A percentile compares a stretch with the other conserved stretches of the same genome.
These are phyloP conservation scores for Hippoglossus stenolepis DNA, from an alignment of 2,113 vertebrate genomes.

Conservation along the genomic window DNA sequence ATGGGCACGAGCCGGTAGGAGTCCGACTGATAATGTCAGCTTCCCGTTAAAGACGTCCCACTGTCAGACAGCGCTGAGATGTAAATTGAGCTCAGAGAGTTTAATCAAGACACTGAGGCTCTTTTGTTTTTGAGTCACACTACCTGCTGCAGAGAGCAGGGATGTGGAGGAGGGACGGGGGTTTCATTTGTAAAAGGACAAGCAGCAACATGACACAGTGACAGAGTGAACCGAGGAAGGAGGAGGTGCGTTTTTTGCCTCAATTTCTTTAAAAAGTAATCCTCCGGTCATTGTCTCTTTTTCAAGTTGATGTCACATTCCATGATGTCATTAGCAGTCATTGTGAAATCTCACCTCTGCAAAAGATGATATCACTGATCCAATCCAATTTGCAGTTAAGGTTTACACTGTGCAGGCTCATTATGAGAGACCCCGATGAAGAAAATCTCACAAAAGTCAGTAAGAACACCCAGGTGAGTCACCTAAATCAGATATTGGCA, in stretches of 20 bases:
- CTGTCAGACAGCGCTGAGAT: conserved; percentile 4
- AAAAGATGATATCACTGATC: conserved; percentile 35
- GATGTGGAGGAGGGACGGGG: background rate
- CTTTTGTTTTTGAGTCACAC: conserved; percentile 46
- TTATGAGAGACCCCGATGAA: conserved; percentile 19
- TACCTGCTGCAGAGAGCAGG: conserved; percentile 45
- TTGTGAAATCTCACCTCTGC: conserved; percentile 44
- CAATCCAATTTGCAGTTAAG: conserved; percentile 59
- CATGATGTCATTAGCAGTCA: conserved; percentile 30
- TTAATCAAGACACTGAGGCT: conserved; percentile 37
- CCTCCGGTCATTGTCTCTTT: conserved; percentile 13
- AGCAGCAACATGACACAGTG: conserved; percentile 22
- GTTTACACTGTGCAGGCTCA: conserved; percentile 23
- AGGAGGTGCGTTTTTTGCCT: conserved; percentile 15
- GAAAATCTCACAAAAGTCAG: conserved; percentile 16
- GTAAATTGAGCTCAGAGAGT: conserved; percentile 51
- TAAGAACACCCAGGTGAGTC: conserved; percentile 15
- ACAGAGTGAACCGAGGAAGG: background rate
- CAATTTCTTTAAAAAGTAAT: conserved; percentile 14
- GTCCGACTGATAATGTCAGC: conserved; percentile 33
- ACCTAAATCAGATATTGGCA: conserved; percentile 12
- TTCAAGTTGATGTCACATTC: conserved; percentile 46
- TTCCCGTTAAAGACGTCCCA: conserved; percentile 29
- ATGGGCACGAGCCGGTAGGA: conserved; percentile 12
- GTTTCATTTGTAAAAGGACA: conserved; percentile 12